Conservation (phyloP, 1,140 invertebrate genomes). For the Micrasema minimum region DNA sequence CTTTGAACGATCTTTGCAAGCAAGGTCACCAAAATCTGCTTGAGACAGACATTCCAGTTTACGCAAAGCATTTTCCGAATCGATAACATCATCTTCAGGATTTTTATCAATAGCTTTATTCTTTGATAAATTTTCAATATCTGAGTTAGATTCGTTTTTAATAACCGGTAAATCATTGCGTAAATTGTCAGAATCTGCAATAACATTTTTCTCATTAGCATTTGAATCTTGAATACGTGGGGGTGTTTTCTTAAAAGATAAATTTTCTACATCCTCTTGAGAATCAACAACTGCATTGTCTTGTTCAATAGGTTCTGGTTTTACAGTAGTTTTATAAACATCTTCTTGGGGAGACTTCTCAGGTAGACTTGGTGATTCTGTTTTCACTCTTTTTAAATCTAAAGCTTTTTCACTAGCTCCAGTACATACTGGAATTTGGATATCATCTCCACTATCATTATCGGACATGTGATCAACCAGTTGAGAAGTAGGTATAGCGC, state of each 20-base stretch:
- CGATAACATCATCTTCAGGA: conserved; percentile 36
- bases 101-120: conserved; percentile 46
- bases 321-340: conserved; percentile 63
- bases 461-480: conserved; percentile 37
- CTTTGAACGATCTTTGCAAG: conserved; percentile 56
- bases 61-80: conserved; percentile 74
- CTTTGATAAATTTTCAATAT: conserved; percentile 56
- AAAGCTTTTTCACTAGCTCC: conserved; percentile 56
- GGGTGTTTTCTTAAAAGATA: conserved; percentile 31
- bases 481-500: conserved; percentile 67
- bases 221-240: conserved; percentile 13
- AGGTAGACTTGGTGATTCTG: conserved; percentile 52
- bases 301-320: conserved; percentile 56
- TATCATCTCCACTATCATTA: conserved; percentile 46
- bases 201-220: conserved; percentile 48
- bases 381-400: conserved; percentile 62
- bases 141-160: conserved; percentile 57
- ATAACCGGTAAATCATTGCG: conserved; percentile 54
- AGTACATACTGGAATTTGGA: conserved; percentile 29
- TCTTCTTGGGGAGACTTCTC: conserved; percentile 60
- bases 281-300: conserved; percentile 3
- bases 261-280: conserved; percentile 45
- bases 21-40: conserved; percentile 74
- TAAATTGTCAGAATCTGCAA: conserved; percentile 46
- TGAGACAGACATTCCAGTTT: conserved; percentile 84